Base-by-base conservation (phyloP, 2,113 vertebrate species). In the Alethe castanea region DNA sequence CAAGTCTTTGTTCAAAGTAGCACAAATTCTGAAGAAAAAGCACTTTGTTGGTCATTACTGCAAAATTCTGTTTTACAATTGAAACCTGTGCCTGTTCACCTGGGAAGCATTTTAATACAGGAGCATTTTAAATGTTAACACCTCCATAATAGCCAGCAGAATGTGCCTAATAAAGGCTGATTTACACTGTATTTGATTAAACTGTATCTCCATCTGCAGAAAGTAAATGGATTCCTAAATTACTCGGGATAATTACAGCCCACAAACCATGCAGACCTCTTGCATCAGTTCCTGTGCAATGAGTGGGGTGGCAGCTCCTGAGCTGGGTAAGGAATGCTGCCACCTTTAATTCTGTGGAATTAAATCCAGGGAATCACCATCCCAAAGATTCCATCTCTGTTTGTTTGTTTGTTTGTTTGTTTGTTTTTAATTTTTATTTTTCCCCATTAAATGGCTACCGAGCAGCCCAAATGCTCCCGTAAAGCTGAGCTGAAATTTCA, bases 121-220 rank as follows among this genome's bases (percentile, higher is more conserved):
- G 67, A 61, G 67, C 82, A 90, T 93, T 95, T 90, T 62, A 92
- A 91, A 89, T 0, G 7, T 86, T 94, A 92, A 92, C 93, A 96
- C 91, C 96, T 91, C 72, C 94, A 91, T 91, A 96, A 97, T 82
- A 94, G 91, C 81, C 94, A 57, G 50, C 61, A 91, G 91, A 91
- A 85, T 59, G 91, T 87, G 66, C 84, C 93, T 95, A 96, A 95
- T 95, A 96, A 95, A 96, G 91, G 86, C 94, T 94, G 96, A 95
- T 95, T 97, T 96, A 97, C 92, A 60, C 88, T 12, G 12, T 44
- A 74, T 81, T 95, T 95, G 94, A 95, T 96, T 95, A 95, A 95
- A 73, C 33, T 80, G 53, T 77, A 92, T 91, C 95, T 95, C 84
- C 59, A 91, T 91, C 81, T 56, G 28, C 71, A 90, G 78, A 95